These are phyloP conservation scores for Tamias sibiricus DNA, from an alignment of 2,113 vertebrate species.

Conservation along the genomic window DNA sequence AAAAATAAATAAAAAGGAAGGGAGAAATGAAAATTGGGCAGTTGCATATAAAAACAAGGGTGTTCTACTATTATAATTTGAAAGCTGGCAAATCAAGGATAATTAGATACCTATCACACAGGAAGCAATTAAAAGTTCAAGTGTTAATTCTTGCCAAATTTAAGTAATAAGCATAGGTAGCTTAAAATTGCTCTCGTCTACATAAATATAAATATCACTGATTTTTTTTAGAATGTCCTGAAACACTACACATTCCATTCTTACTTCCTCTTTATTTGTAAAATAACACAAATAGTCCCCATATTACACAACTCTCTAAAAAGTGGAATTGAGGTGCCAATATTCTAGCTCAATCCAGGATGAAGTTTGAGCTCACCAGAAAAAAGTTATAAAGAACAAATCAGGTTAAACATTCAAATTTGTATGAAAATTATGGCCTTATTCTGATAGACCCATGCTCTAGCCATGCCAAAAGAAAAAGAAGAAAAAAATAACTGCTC, in stretches of 20 bases:
- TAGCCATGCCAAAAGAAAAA: not conserved
- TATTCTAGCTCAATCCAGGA: not conserved
- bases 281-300: not conserved
- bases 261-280: not conserved
- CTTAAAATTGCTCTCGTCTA: not conserved
- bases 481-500: not conserved
- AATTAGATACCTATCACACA: slow-evolving; percentile 1
- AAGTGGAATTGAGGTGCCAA: not conserved
- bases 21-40: slow-evolving; percentile 2
- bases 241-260: not conserved
- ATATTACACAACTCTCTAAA: not conserved
- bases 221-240: not conserved
- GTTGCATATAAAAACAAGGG: not conserved
- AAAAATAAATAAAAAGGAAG: no score
- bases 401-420: slow-evolving; percentile 15
- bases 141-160: not conserved
- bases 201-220: not conserved
- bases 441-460: not conserved
- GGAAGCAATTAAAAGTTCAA: not conserved
- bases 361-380: not conserved
- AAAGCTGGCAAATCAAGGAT: slow-evolving; percentile 28
- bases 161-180: slow-evolving; percentile 3
- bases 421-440: not conserved
- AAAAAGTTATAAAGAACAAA: slow-evolving; percentile 20
- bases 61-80: not conserved